Evolutionary conservation across 2,888 invertebrate genomes (phyloP).

Genomic region (Sarcophaga rosellei): DNA sequence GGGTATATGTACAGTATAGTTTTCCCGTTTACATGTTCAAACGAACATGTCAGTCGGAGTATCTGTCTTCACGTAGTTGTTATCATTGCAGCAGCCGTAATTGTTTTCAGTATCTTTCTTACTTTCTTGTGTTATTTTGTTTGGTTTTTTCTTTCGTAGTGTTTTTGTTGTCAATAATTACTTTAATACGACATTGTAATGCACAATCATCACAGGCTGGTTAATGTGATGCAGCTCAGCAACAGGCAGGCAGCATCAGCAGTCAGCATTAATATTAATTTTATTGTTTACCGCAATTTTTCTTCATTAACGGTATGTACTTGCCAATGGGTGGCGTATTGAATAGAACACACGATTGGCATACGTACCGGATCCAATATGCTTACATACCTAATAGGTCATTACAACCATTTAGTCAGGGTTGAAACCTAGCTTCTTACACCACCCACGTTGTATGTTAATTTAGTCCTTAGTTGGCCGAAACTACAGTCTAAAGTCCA

Average conservation of each 20-base stretch:
- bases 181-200: conserved; percentile 51
- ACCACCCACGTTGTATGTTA: too few species aligned
- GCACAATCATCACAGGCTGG: conserved; percentile 18
- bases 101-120: conserved; percentile 33
- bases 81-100: conserved; percentile 12
- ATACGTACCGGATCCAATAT: too few species aligned
- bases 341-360: not conserved
- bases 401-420: too few species aligned
- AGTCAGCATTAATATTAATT: conserved; percentile 34
- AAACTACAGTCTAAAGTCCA: too few species aligned
- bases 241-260: not conserved
- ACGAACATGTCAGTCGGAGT: conserved; percentile 3
- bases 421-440: too few species aligned
- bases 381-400: too few species aligned
- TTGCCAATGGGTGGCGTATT: too few species aligned
- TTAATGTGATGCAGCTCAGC: conserved; percentile 18
- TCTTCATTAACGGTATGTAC: not conserved
- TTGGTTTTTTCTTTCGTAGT: not conserved
- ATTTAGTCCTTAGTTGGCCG: too few species aligned
- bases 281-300: conserved; percentile 6
- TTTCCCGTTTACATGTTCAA: conserved; percentile 1
- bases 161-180: conserved; percentile 24
- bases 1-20: not conserved
- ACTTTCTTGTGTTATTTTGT: not conserved
- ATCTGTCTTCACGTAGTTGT: conserved; percentile 21